These are phyloP conservation scores for Fopius arisanus DNA, from an alignment of 1,140 invertebrate genomes.

Conservation along the genomic window DNA sequence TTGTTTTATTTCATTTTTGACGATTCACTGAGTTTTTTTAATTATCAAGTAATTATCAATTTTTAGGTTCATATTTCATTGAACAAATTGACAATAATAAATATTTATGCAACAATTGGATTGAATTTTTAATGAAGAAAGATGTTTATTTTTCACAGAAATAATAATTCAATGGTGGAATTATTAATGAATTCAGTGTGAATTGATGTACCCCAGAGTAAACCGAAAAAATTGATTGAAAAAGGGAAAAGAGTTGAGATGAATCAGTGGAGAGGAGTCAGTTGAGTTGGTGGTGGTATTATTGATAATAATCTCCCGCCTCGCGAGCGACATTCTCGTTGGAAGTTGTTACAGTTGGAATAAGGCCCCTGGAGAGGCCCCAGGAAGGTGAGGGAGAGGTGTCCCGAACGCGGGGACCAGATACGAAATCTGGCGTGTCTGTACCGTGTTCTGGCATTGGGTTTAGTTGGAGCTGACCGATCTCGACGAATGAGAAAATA, in stretches of 20 bases:
- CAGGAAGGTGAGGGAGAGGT: conserved; percentile 42
- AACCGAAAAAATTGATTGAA: not conserved
- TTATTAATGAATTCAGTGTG: too few species aligned
- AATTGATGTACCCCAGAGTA: not conserved
- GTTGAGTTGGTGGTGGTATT: not conserved
- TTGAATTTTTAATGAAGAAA: too few species aligned
- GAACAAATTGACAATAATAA: too few species aligned
- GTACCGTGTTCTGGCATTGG: conserved; percentile 33
- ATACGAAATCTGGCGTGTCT: conserved; percentile 51
- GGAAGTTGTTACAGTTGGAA: conserved; percentile 9
- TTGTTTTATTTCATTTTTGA: too few species aligned
- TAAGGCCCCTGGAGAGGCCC: not conserved
- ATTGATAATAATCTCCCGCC: not conserved
- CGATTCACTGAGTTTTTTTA: too few species aligned
- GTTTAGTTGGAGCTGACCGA: conserved; percentile 9
- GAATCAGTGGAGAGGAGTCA: not conserved
- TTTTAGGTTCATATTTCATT: too few species aligned
- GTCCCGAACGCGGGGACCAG: conserved; percentile 36
- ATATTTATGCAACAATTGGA: too few species aligned
- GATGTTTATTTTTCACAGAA: too few species aligned
- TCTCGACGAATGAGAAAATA: conserved; percentile 9
- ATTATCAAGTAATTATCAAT: too few species aligned
- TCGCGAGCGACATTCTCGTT: conserved; percentile 15
- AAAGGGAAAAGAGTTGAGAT: not conserved
- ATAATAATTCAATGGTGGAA: too few species aligned